phyloP scores from a whole-genome alignment of 2,888 invertebrate genomes.

The Caenorhabditis virilis region DNA sequence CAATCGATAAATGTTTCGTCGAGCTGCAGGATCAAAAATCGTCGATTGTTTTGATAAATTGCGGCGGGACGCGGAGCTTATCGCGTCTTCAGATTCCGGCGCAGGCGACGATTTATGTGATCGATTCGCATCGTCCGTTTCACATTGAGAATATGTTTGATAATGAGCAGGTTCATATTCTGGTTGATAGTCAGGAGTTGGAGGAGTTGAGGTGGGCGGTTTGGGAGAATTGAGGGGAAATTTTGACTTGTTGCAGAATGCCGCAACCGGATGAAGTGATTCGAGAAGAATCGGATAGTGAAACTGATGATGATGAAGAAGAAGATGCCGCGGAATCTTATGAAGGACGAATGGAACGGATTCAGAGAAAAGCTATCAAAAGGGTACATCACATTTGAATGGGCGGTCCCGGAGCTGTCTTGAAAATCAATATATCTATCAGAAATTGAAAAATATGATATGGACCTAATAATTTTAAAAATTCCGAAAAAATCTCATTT shows the following conservation, averaged over 20 bases:
- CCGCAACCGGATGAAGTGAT: constrained; percentile 31
- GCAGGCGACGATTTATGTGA: constrained; percentile 44
- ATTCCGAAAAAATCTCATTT: too few relatives aligned
- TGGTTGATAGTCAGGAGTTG: constrained; percentile 36
- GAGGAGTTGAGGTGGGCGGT: constrained; percentile 15
- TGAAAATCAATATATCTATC: too few relatives aligned
- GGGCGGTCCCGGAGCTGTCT: too few relatives aligned
- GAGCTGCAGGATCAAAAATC: constrained; percentile 41
- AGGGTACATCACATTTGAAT: too few relatives aligned
- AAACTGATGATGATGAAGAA: constrained; percentile 24
- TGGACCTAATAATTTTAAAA: too few relatives aligned
- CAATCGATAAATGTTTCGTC: constrained; percentile 46
- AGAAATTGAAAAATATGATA: too few relatives aligned
- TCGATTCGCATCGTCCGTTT: constrained; percentile 62
- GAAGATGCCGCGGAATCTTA: constrained; percentile 28
- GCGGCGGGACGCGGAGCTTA: constrained; percentile 54
- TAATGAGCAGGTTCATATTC: constrained; percentile 37
- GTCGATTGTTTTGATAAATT: constrained; percentile 57
- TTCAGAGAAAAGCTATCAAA: constrained; percentile 37
- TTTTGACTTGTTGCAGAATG: constrained; percentile 8
- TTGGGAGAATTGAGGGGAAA: too few relatives aligned
- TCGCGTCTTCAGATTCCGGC: constrained; percentile 41
- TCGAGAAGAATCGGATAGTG: constrained; percentile 35
- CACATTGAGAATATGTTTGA: constrained; percentile 61
- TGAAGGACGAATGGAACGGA: constrained; percentile 29